Conservation (phyloP, 2,888 invertebrate species). For the Morpho achilles region DNA sequence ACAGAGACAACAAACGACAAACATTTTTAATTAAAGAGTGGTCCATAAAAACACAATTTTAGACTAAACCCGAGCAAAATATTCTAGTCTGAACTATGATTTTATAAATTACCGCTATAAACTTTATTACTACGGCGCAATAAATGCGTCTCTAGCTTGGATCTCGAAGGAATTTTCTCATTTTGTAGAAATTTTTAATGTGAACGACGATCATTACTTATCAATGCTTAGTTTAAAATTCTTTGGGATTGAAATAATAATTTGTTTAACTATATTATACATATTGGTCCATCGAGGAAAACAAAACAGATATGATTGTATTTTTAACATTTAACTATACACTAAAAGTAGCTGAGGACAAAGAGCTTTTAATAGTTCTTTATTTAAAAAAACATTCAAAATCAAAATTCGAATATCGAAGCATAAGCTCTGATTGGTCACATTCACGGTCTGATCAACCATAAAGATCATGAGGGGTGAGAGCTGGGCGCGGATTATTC, state of each 20-base stretch:
- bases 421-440: slow-evolving; percentile 4
- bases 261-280: slow-evolving; percentile 2
- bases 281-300: slow-evolving; percentile 10
- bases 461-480: slow-evolving; percentile 65
- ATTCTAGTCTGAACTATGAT: slow-evolving; percentile 1
- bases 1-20: too few relatives aligned
- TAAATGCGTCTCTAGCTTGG: slow-evolving; percentile 12
- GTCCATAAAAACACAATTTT: background rate
- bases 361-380: background rate
- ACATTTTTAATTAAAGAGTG: background rate
- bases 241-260: background rate
- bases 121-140: slow-evolving; percentile 15
- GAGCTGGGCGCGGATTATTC: slow-evolving; percentile 38
- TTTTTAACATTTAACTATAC: slow-evolving; percentile 1
- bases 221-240: slow-evolving; percentile 10
- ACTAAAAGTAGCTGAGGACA: background rate
- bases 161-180: slow-evolving; percentile 22
- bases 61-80: background rate
- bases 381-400: background rate
- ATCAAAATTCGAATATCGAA: slow-evolving; percentile 10
- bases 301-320: slow-evolving; percentile 8
- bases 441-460: slow-evolving; percentile 31
- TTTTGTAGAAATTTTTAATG: slow-evolving; percentile 23
- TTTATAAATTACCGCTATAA: slow-evolving; percentile 5
- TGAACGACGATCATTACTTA: slow-evolving; percentile 13